phyloP scores from a whole-genome alignment of 2,797 vertebrate genomes.

The Mallotus villosus region DNA sequence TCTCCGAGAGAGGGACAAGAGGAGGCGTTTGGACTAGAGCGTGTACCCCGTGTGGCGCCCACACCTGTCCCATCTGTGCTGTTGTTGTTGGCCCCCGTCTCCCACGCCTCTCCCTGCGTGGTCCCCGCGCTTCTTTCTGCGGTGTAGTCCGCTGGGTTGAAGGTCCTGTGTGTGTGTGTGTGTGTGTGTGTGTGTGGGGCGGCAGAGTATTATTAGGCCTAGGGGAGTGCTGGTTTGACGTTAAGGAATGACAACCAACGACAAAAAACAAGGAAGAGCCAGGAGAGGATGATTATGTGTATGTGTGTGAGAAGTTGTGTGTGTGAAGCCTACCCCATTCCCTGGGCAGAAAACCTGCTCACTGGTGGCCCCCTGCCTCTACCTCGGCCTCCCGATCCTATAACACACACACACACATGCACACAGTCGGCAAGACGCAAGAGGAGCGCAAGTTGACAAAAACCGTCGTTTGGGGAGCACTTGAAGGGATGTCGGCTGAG shows the following conservation, averaged over 20 bases:
- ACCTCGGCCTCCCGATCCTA: conserved; percentile 87
- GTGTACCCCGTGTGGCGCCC: neutral
- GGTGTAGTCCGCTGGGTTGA: conserved; percentile 95
- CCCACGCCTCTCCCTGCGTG: conserved; percentile 84
- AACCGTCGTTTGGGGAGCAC: neutral
- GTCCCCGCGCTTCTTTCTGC: conserved; percentile 78
- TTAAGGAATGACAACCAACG: no score
- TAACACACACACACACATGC: neutral
- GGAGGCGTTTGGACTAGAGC: neutral
- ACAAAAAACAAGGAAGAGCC: no score
- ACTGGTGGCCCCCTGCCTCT: conserved; percentile 83
- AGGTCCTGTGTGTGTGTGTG: conserved; percentile 75
- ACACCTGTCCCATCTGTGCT: conserved; percentile 86
- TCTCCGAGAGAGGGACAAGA: no score
- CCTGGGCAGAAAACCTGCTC: conserved; percentile 90
- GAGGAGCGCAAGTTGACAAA: neutral
- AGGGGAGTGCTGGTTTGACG: no score
- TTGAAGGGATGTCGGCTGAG: neutral
- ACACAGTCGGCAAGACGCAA: neutral
- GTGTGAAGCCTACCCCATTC: conserved; percentile 86
- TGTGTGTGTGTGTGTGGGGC: neutral
- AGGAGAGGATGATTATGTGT: no score
- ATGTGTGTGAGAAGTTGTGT: neutral
- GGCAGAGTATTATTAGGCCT: no score
- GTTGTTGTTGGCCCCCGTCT: conserved; percentile 77